Base-by-base conservation (phyloP, 2,888 invertebrate species). In the Biston betularia region DNA sequence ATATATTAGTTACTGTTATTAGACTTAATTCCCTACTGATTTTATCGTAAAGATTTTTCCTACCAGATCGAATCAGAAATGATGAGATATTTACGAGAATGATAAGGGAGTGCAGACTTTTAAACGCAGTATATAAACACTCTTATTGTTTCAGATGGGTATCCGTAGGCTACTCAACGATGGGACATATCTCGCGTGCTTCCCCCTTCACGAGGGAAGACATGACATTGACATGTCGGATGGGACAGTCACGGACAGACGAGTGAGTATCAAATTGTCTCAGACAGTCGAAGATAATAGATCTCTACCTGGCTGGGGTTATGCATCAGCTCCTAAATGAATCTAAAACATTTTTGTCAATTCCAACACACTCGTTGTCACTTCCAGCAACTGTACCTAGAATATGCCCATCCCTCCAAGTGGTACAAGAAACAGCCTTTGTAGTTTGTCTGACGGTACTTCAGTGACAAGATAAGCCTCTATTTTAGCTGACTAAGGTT, bases 401-500 rank as follows among this genome's bases (percentile, higher is more conserved):
- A 98, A 85, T 99, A 99, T 99, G 98, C 98, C 0, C 95, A 97
- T 69, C 98, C 98, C 0, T 94, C 95, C 9, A 97, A 97, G 80
- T 98, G 98, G 97, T 98, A 96, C 89, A 98, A 98, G 83, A 96
- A 96, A 68, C 99, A 99, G 83, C 99, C 99, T 0, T 90, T 99
- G 0, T 98, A 98, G 94, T 90, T 98, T 42, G 95, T 99, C 4
- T 93, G 97, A 49, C 95, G 97, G 75, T 98, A 98, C 86, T 98
- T 98, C 81, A 98, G 98, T 0, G 98, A 98, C 82, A 98, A 98
- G 88, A 98, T 98, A 34, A 98, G 96, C 0, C 88, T 98, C 0
- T 98, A 98, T 82, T 98, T 98, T 89, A 98, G 98, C 70, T 98
- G 98, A 98, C 92, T 98, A 42, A 98, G 98, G 0, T 98, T 98